Evolutionary conservation across 2,113 vertebrate species (phyloP), one percentile per base, ranked within the genome.

Genomic region (Aegotheles bennettii): DNA sequence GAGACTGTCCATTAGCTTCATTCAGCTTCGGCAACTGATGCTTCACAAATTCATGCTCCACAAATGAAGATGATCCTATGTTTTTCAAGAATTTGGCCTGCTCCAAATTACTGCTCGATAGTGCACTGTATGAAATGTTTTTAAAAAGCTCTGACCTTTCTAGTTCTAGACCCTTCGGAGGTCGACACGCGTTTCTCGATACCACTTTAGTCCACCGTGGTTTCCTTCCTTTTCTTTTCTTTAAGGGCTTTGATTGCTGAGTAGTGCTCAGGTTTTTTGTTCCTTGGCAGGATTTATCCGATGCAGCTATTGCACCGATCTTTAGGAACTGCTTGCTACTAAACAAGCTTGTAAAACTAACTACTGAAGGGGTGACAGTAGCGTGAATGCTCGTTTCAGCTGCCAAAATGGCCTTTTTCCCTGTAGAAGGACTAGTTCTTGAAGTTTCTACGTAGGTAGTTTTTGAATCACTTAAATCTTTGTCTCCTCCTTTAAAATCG

Each of bases 201-300:
- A 99, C 98, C 86, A 98, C 98, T 95, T 98, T 99, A 83, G 98
- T 99, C 98, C 99, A 99, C n/a, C 99, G 98, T 63, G 98, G 98
- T 73, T 98, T 98, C 93, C 98, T 98, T 61, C 99, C 98, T 97
- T 99, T 99, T 31, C 98, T 98, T 88, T 99, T 99, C 97, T 99
- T 99, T 18, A 99, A 96, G 9, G 98, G 98, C 61, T 98, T 98
- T 29, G 98, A 98, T 89, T 99, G 98, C 89, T 98, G 98, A 96
- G 95, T 68, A 67, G 95, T 3, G 42, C 97, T 97, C 42, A 98
- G 93, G 35, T 95, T 95, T 77, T 98, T 98, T 13, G 95, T 68
- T 70, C 97, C 97, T 84, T 97, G 98, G 96, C 97, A 98, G 85
- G 96, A 96, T 87, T 98, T 98, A n/a, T 98, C 98, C 0, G 98